phyloP scores from a whole-genome alignment of 2,113 vertebrate genomes.

The Pterophyllum scalare region DNA sequence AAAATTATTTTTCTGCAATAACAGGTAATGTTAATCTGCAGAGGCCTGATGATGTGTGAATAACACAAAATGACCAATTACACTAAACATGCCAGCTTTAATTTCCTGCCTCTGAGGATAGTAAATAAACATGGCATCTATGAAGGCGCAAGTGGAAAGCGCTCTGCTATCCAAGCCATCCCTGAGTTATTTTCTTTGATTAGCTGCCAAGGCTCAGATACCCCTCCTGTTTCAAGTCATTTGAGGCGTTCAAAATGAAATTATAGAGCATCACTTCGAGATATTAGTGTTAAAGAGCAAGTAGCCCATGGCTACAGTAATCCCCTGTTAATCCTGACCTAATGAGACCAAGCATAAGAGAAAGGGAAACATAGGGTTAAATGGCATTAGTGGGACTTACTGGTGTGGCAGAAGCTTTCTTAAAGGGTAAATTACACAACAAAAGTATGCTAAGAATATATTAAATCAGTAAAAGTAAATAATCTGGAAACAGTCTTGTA shows the following conservation, averaged over 20 bases:
- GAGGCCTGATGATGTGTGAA: constrained; percentile 61
- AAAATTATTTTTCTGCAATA: constrained; percentile 62
- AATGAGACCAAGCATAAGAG: constrained; percentile 72
- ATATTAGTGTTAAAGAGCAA: constrained; percentile 77
- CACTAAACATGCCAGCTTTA: constrained; percentile 74
- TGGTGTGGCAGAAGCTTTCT: constrained; percentile 39
- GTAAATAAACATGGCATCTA: constrained; percentile 76
- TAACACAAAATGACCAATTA: constrained; percentile 77
- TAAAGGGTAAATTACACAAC: constrained; percentile 43
- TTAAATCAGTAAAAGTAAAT: constrained; percentile 8
- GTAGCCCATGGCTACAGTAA: constrained; percentile 75
- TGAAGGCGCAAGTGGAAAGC: constrained; percentile 63
- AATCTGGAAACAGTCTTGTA: not conserved
- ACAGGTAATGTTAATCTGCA: constrained; percentile 62
- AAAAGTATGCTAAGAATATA: constrained; percentile 7
- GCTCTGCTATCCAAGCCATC: constrained; percentile 69
- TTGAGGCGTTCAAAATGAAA: constrained; percentile 78
- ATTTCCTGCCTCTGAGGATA: constrained; percentile 74
- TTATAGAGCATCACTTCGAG: constrained; percentile 70
- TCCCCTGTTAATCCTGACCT: constrained; percentile 79
- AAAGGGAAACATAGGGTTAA: constrained; percentile 70
- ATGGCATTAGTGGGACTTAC: constrained; percentile 66
- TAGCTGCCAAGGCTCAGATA: constrained; percentile 76
- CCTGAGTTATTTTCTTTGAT: constrained; percentile 80
- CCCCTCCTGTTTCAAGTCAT: constrained; percentile 74